Conservation (phyloP, 64 coral and sea anemone species). For the Pachyseris speciosa region DNA sequence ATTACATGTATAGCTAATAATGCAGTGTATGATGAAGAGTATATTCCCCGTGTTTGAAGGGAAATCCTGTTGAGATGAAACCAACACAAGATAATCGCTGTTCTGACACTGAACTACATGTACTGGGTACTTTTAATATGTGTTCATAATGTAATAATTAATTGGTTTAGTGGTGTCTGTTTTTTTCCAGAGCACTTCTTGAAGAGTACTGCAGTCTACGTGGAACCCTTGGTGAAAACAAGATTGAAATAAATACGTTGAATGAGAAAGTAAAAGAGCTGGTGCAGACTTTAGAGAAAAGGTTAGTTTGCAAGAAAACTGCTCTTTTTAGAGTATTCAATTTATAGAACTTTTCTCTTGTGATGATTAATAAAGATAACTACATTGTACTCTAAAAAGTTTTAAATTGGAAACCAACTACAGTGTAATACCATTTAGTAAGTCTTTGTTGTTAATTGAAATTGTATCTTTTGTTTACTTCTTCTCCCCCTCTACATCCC, state of each 20-base stretch:
- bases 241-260: slow-evolving; percentile 17
- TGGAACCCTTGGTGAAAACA: background rate
- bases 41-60: slow-evolving; percentile 18
- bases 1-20: too few relatives aligned
- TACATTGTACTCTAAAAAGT: too few relatives aligned
- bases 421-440: too few relatives aligned
- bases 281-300: slow-evolving; percentile 48
- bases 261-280: slow-evolving; percentile 56
- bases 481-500: too few relatives aligned
- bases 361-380: too few relatives aligned
- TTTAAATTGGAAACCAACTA: too few relatives aligned
- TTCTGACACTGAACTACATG: background rate
- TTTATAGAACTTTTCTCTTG: too few relatives aligned
- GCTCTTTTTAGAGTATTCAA: background rate
- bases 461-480: background rate
- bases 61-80: background rate
- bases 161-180: background rate
- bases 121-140: background rate
- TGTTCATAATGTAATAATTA: background rate
- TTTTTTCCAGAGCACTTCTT: slow-evolving; percentile 47
- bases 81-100: background rate
- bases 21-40: slow-evolving; percentile 16
- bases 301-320: background rate
- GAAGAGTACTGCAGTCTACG: slow-evolving; percentile 57
- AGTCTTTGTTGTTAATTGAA: too few relatives aligned